Conservation (phyloP, 1,140 invertebrate species). For the Drosophila kepulauana region DNA sequence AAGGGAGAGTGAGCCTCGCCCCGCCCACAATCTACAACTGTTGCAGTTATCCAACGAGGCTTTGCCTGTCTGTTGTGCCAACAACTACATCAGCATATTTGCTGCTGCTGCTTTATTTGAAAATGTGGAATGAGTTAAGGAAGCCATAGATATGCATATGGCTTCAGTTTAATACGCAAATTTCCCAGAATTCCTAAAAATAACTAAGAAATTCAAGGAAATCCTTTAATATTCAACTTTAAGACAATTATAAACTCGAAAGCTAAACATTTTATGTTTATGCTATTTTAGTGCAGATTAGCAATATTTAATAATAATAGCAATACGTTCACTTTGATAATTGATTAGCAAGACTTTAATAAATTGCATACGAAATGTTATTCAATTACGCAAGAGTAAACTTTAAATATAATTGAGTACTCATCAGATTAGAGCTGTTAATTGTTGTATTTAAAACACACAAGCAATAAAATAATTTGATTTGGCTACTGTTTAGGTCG, state of each 20-base stretch:
- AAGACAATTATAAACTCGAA: no score
- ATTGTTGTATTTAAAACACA: constrained; percentile 1
- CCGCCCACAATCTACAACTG: constrained; percentile 49
- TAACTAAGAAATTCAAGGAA: neutral
- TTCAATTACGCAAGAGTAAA: neutral
- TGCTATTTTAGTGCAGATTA: no score
- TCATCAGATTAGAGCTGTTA: neutral
- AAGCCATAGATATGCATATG: neutral
- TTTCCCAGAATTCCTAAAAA: neutral
- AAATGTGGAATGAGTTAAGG: constrained; percentile 7
- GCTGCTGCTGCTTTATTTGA: constrained; percentile 11
- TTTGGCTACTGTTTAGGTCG: neutral
- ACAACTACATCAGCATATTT: constrained; percentile 34
- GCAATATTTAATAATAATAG: neutral
- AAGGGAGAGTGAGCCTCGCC: constrained; percentile 38
- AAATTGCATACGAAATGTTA: neutral
- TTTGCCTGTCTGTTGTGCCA: neutral
- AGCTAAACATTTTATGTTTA: no score
- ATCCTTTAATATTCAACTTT: no score
- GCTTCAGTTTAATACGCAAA: neutral
- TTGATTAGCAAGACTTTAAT: neutral
- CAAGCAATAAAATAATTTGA: constrained; percentile 11
- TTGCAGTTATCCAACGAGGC: constrained; percentile 40
- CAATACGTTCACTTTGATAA: neutral
- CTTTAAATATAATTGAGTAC: neutral